These are phyloP conservation scores for Eospalax fontanierii DNA, from an alignment of 2,797 vertebrate genomes.

Conservation along the genomic window DNA sequence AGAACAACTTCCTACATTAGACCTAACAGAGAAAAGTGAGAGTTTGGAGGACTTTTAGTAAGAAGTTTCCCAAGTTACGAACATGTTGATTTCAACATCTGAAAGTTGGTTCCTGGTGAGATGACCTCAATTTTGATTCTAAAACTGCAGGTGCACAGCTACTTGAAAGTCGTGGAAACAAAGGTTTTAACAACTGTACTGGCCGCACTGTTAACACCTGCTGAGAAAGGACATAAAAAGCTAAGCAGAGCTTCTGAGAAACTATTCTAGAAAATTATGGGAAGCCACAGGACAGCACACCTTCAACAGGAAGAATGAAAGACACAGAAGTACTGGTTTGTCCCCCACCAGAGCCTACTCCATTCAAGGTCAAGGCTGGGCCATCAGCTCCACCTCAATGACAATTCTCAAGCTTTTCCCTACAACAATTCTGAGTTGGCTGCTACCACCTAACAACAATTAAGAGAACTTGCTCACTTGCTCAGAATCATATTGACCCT, in stretches of 20 bases:
- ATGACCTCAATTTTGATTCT: neutral
- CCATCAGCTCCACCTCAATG: neutral
- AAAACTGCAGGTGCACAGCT: neutral
- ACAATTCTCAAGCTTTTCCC: neutral
- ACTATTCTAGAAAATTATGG: neutral
- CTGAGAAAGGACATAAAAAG: neutral
- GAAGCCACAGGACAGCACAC: neutral
- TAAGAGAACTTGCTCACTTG: neutral
- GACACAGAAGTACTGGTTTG: rapidly evolving
- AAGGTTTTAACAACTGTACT: neutral
- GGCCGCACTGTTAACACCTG: neutral
- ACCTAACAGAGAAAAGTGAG: neutral
- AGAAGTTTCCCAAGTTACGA: conserved; percentile 18
- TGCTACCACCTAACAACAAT: neutral
- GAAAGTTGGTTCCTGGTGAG: neutral
- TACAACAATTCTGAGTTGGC: neutral
- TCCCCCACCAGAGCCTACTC: neutral
- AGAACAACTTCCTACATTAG: conserved; percentile 3
- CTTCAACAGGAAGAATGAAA: neutral
- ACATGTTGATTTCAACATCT: conserved; percentile 1
- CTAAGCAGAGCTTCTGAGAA: neutral
- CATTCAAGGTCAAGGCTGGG: neutral
- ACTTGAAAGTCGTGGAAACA: neutral
- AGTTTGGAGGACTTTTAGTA: neutral
- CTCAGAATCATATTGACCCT: neutral